Evolutionary conservation across 2,888 invertebrate species (phyloP).

Genomic region (Hipparchia sbordonii): DNA sequence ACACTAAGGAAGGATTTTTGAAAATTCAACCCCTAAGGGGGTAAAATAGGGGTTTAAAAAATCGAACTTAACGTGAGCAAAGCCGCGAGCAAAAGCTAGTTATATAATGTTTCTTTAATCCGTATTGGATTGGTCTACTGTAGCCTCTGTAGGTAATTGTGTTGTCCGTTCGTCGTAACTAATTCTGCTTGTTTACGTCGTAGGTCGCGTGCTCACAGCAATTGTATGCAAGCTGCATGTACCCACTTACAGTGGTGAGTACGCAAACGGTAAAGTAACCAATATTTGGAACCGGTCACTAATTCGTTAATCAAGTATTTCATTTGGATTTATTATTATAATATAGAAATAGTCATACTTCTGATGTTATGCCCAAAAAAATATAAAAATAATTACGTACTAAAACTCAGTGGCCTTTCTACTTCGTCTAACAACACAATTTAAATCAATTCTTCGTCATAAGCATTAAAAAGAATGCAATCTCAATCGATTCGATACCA

Average conservation of each 20-base stretch:
- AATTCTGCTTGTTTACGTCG: slow-evolving; percentile 25
- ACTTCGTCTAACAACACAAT: neutral
- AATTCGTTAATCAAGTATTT: neutral
- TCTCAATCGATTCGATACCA: slow-evolving; percentile 11
- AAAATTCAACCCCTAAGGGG: too few relatives aligned
- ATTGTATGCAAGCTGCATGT: slow-evolving; percentile 31
- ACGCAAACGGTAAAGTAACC: neutral
- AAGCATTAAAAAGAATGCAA: slow-evolving; percentile 3
- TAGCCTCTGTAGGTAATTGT: neutral
- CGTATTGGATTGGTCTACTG: neutral
- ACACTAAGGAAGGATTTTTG: too few relatives aligned
- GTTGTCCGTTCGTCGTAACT: slow-evolving; percentile 8
- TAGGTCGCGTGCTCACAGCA: slow-evolving; percentile 25
- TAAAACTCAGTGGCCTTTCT: neutral
- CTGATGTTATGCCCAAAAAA: too few relatives aligned
- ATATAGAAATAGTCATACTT: too few relatives aligned
- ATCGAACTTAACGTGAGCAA: too few relatives aligned
- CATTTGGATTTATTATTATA: neutral
- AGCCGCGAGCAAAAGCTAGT: too few relatives aligned
- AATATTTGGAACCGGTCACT: neutral
- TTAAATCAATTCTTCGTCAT: neutral
- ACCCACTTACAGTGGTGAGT: neutral
- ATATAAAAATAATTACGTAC: too few relatives aligned
- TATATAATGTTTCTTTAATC: neutral
- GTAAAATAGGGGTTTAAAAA: too few relatives aligned